Percentiles rank a stretch among this genome's conserved stretches.
phyloP scores from a whole-genome alignment of 2,797 vertebrate genomes.

The Arctocebus calabarensis region DNA sequence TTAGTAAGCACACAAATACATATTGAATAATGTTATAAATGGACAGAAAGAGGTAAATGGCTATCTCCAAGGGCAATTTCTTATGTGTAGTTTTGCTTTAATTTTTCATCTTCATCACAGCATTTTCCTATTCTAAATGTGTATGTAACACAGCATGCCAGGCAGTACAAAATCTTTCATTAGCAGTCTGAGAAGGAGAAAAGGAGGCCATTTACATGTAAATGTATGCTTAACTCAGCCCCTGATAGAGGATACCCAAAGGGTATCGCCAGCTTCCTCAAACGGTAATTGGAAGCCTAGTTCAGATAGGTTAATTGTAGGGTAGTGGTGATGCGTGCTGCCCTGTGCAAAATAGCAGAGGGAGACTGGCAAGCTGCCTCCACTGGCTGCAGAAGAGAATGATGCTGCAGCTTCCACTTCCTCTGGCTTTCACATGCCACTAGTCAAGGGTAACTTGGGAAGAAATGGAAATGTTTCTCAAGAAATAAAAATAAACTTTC shows the following conservation, averaged over 20 bases:
- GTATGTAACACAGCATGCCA: slow-evolving; percentile 14
- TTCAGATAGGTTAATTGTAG: slow-evolving; percentile 75
- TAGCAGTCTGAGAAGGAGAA: slow-evolving; percentile 61
- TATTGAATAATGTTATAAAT: not conserved
- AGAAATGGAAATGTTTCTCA: slow-evolving; percentile 17
- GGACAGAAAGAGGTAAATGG: not conserved
- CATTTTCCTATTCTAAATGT: slow-evolving; percentile 52
- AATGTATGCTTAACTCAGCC: slow-evolving; percentile 78
- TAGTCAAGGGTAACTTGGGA: not conserved
- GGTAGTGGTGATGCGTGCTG: not conserved
- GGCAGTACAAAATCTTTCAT: slow-evolving; percentile 65
- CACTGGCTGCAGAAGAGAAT: not conserved
- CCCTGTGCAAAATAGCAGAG: slow-evolving; percentile 32
- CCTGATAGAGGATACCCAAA: slow-evolving; percentile 70
- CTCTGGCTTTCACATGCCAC: slow-evolving; percentile 18
- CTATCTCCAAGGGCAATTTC: slow-evolving; percentile 48
- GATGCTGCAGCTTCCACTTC: accelerated
- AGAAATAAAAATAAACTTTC: slow-evolving; percentile 1
- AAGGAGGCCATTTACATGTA: slow-evolving; percentile 76
- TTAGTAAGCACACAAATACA: not conserved
- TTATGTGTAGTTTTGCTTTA: slow-evolving; percentile 64
- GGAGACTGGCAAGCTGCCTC: slow-evolving; percentile 26
- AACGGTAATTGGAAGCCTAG: slow-evolving; percentile 72
- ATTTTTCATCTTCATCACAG: slow-evolving; percentile 63
- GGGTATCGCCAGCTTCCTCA: slow-evolving; percentile 57